Percentiles rank a stretch among this genome's conserved stretches.
These are phyloP conservation scores for Sesamia inferens DNA, from an alignment of 2,888 invertebrate species.

Conservation along the genomic window DNA sequence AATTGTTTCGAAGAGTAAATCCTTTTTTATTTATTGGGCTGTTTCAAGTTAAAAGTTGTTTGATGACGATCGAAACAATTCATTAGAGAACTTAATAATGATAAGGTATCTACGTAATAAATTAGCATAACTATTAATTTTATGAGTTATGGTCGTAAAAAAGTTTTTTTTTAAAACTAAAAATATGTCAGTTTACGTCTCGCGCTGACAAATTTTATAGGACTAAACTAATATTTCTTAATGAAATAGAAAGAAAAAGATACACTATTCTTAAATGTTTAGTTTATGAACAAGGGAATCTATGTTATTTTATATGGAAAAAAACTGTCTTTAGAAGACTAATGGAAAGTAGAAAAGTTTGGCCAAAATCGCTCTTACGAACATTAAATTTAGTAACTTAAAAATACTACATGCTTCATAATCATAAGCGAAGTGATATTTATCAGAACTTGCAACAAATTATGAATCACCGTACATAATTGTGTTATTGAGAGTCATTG, in stretches of 20 bases:
- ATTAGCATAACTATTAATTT: conserved; percentile 4
- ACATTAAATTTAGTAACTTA: neutral
- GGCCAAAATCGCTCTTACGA: neutral
- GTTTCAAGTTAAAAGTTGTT: conserved; percentile 52
- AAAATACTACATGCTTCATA: neutral
- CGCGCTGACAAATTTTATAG: too few relatives aligned
- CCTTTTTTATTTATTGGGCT: conserved; percentile 68
- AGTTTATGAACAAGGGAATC: too few relatives aligned
- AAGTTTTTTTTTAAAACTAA: too few relatives aligned
- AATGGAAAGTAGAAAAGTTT: neutral
- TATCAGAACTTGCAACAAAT: neutral
- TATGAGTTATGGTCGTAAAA: neutral
- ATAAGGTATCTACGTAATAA: conserved; percentile 1
- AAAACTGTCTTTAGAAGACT: neutral
- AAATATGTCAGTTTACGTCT: too few relatives aligned
- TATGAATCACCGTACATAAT: conserved; percentile 16
- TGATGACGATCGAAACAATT: conserved; percentile 40
- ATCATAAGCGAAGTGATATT: neutral
- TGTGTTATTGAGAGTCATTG: conserved; percentile 29
- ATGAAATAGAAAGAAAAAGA: too few relatives aligned
- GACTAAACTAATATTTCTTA: too few relatives aligned
- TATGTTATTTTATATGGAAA: too few relatives aligned
- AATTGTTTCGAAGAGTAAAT: conserved; percentile 69
- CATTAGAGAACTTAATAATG: conserved; percentile 26
- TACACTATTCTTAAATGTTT: too few relatives aligned